phyloP scores from a whole-genome alignment of 2,888 invertebrate genomes.

The Drosophila putrida region DNA sequence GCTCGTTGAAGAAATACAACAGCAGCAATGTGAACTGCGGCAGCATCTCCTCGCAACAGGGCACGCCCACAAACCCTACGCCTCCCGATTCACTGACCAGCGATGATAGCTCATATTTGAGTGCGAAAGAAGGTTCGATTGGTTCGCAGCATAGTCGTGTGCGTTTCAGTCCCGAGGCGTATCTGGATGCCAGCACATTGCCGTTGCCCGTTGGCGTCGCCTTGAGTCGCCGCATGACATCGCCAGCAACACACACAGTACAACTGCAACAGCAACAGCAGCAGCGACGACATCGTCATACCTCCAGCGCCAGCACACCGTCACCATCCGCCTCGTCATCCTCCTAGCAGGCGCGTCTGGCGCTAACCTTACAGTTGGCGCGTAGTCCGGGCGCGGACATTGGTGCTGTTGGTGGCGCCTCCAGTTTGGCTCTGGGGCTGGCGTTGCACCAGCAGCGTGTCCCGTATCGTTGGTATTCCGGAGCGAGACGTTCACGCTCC shows the following conservation, averaged over 20 bases:
- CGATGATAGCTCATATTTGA: slow-evolving; percentile 95
- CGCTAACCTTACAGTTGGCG: slow-evolving; percentile 79
- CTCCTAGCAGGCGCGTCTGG: slow-evolving; percentile 84
- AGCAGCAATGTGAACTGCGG: slow-evolving; percentile 77
- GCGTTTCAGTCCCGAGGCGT: slow-evolving; percentile 91
- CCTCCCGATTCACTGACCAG: slow-evolving; percentile 94
- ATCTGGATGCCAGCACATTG: slow-evolving; percentile 87
- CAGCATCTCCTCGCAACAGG: slow-evolving; percentile 74
- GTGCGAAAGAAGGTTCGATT: slow-evolving; percentile 91
- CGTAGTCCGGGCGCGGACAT: slow-evolving; percentile 82
- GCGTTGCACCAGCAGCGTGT: slow-evolving; percentile 72
- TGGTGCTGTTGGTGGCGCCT: slow-evolving; percentile 42
- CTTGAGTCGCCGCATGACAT: slow-evolving; percentile 56
- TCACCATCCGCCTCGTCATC: slow-evolving; percentile 78
- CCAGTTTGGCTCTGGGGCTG: slow-evolving; percentile 42
- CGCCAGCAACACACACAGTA: slow-evolving; percentile 39
- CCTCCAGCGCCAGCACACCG: slow-evolving; percentile 67
- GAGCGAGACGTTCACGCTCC: slow-evolving; percentile 84
- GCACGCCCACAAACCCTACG: slow-evolving; percentile 93
- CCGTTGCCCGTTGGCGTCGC: slow-evolving; percentile 42
- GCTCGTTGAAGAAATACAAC: slow-evolving; percentile 91
- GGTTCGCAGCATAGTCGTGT: slow-evolving; percentile 90
- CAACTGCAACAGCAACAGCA: slow-evolving; percentile 39
- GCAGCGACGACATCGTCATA: slow-evolving; percentile 51
- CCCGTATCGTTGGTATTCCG: slow-evolving; percentile 84